phyloP scores from a whole-genome alignment of 2,113 vertebrate species.

The Gracilinanus agilis region DNA sequence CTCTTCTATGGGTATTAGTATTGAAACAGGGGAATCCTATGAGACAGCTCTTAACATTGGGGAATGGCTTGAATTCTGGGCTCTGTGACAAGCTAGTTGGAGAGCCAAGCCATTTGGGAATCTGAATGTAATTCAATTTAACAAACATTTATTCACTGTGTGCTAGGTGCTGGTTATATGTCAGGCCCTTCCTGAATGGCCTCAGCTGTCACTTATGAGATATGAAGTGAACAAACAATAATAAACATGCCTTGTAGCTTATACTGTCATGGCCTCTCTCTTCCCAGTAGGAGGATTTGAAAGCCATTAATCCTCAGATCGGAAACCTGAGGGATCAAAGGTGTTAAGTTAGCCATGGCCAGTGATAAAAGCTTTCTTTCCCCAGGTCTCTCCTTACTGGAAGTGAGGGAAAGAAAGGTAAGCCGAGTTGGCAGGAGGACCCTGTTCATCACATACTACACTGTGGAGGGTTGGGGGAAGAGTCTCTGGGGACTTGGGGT shows the following conservation, averaged over 20 bases:
- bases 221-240: slow-evolving; percentile 28
- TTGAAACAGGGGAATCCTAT: not conserved
- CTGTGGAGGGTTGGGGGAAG: not conserved
- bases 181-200: not conserved
- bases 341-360: not conserved
- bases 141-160: not conserved
- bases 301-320: slow-evolving; percentile 56
- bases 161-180: not conserved
- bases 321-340: not conserved
- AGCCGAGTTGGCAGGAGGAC: not conserved
- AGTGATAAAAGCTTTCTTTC: not conserved
- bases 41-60: not conserved
- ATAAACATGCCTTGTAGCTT: not conserved
- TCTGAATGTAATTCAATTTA: not conserved
- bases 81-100: not conserved
- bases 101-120: not conserved
- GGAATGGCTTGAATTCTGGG: not conserved
- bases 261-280: not conserved
- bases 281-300: slow-evolving; percentile 54
- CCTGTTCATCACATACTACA: not conserved
- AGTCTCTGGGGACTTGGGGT: not conserved
- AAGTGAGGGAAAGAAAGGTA: slow-evolving; percentile 12
- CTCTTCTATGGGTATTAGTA: not conserved
- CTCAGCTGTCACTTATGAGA: not conserved
- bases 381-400: not conserved